Conservation (phyloP, 2,888 invertebrate genomes). For the Neoascia interrupta region DNA sequence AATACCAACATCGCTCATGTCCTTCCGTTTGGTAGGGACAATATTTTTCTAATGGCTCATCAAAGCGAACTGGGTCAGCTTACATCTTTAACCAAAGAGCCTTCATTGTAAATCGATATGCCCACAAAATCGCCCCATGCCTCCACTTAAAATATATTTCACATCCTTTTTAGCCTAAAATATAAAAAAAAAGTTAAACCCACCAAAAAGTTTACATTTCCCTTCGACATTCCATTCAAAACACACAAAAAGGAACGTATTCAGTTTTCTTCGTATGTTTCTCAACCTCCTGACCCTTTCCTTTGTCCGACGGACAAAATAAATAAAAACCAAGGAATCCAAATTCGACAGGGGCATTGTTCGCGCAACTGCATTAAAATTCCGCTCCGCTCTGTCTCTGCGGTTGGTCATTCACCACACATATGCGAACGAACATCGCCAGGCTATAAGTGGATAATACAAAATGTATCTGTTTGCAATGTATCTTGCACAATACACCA, state of each 20-base stretch:
- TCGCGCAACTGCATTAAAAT: slow-evolving; percentile 55
- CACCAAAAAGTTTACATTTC: slow-evolving; percentile 9
- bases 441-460: too few relatives aligned
- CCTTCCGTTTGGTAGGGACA: too few relatives aligned
- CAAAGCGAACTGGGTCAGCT: too few relatives aligned
- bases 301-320: slow-evolving; percentile 44
- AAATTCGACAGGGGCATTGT: slow-evolving; percentile 58
- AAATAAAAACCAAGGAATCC: slow-evolving; percentile 31
- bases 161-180: background rate
- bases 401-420: slow-evolving; percentile 59
- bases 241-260: too few relatives aligned
- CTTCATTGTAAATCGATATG: slow-evolving; percentile 1
- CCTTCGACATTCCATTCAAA: slow-evolving; percentile 1
- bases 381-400: slow-evolving; percentile 51
- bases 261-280: background rate
- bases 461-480: too few relatives aligned
- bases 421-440: too few relatives aligned
- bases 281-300: slow-evolving; percentile 45
- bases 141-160: background rate
- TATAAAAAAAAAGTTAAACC: too few relatives aligned
- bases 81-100: too few relatives aligned
- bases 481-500: too few relatives aligned
- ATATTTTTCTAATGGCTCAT: too few relatives aligned
- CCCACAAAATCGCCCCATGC: background rate
- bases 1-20: too few relatives aligned